Base-by-base conservation (phyloP, 1,140 invertebrate genomes). In the Drosophila ogumai region DNA sequence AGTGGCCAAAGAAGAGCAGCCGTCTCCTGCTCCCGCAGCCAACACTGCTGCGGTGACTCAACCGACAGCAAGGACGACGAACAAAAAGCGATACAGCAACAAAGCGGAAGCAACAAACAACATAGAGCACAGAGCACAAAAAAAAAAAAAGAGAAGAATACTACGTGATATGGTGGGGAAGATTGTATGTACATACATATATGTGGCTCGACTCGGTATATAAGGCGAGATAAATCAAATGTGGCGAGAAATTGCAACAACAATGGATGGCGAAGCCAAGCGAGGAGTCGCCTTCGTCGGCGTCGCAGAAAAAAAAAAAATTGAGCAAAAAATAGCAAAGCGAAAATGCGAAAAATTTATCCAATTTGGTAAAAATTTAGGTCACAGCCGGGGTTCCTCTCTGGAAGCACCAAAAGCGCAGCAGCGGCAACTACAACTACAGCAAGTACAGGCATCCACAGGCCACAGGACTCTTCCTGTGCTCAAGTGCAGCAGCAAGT, bases 351-450 rank as follows among this genome's bases (percentile, higher is more conserved):
- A 91, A 91, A 91, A 91, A 91, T 91, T 86, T 91, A 91, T 91
- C 90, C 90, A 91, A 91, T 91, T 91, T 91, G 90, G 90, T 90
- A 91, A 91, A 91, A 91, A 91, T 91, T 91, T 91, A 78, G 90
- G 90, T 91, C 90, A 91, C 81, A 90, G 72, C 78, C 80, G 75
- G 77, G 88, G 64, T 77, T 57, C 52, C 61, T 49, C 54, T 54
- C 79, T 86, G 72, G 63, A 79, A 82, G 72, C 67, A 49, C 67
- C 73, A 87, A 87, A 90, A 87, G 84, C 77, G 84, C 84, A 86
- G 82, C 77, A 71, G 71, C 76, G 84, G 82, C 78, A 71, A 65
- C 50, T 19, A 19, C 52, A 36, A 13, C 52, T 34, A 54, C 52
- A 54, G 40, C 40, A 44, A 44, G 25, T 25, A n/a, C 25, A 12